Conservation (phyloP, 2,113 vertebrate genomes). For the Asarcornis scutulata region DNA sequence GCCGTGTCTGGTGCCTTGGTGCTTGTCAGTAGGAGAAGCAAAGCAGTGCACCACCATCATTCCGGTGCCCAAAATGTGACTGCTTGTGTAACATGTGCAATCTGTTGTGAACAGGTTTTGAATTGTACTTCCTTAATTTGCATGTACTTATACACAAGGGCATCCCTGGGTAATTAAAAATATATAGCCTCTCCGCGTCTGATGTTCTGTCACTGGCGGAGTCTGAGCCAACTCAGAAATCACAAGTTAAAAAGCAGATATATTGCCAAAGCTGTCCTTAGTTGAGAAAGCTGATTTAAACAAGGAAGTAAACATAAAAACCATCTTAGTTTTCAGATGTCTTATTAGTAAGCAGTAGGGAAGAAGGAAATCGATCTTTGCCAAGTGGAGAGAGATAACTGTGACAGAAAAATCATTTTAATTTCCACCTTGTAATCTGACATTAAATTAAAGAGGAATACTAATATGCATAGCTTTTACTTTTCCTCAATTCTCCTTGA, state of each 20-base stretch:
- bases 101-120: constrained; percentile 23
- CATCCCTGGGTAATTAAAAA: constrained; percentile 68
- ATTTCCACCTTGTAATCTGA: constrained; percentile 54
- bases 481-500: constrained; percentile 18
- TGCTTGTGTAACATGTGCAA: constrained; percentile 38
- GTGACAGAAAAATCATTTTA: constrained; percentile 60
- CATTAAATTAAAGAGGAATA: constrained; percentile 60
- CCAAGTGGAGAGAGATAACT: constrained; percentile 44
- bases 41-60: not conserved
- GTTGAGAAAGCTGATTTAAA: constrained; percentile 63
- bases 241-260: constrained; percentile 54
- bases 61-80: constrained; percentile 22
- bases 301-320: constrained; percentile 66
- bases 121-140: constrained; percentile 47
- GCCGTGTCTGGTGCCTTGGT: not conserved
- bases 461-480: not conserved
- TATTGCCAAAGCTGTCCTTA: constrained; percentile 46
- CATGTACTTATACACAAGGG: constrained; percentile 56
- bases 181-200: constrained; percentile 45
- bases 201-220: constrained; percentile 45
- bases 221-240: constrained; percentile 54
- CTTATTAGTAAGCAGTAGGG: constrained; percentile 54
- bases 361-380: constrained; percentile 56
- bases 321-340: constrained; percentile 43
- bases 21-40: not conserved